Evolutionary conservation across 2,797 vertebrate species (phyloP).

Genomic region (Coccyzus lansbergi): DNA sequence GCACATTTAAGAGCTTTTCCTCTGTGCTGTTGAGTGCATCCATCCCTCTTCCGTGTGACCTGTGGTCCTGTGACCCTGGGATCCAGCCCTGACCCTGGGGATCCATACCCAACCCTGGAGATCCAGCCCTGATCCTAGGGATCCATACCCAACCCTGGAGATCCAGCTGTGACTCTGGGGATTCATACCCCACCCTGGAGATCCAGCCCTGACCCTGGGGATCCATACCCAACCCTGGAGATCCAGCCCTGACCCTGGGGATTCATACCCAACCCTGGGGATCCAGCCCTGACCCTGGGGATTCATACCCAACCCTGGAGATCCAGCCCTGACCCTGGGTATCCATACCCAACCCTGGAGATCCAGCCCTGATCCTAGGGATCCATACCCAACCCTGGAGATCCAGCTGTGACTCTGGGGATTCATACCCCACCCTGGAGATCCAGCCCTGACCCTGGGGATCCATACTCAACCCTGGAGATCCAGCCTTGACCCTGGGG

Average conservation of each 20-base stretch:
- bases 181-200: too few species aligned
- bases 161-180: background rate
- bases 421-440: too few species aligned
- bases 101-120: too few species aligned
- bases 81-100: too few species aligned
- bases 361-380: background rate
- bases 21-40: rapidly evolving
- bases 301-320: too few species aligned
- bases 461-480: background rate
- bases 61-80: background rate
- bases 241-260: background rate
- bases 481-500: background rate
- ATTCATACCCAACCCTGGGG: too few species aligned
- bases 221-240: background rate
- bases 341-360: too few species aligned
- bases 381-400: too few species aligned
- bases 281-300: background rate
- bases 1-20: background rate
- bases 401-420: background rate
- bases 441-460: too few species aligned
- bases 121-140: background rate
- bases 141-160: too few species aligned
- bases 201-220: too few species aligned
- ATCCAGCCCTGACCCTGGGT: too few species aligned
- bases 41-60: background rate